Evolutionary conservation across 2,113 vertebrate species (phyloP).

Genomic region (Brachypteracias leptosomus): DNA sequence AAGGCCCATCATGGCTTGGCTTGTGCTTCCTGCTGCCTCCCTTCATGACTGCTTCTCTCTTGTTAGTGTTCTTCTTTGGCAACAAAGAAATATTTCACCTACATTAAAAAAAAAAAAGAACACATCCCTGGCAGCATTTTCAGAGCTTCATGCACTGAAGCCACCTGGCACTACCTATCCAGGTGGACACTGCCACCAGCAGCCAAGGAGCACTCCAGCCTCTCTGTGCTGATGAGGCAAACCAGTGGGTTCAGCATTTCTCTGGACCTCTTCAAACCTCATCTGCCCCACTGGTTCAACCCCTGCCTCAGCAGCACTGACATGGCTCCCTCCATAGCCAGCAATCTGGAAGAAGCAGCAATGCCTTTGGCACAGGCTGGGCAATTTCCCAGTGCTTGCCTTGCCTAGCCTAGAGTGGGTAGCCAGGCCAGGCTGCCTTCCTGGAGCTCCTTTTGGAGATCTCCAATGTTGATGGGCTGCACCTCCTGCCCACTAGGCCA

Average conservation of each 20-base stretch:
- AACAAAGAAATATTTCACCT: neutral
- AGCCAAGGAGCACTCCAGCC: accelerated
- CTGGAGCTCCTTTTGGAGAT: neutral
- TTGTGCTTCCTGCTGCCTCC: neutral
- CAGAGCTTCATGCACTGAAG: neutral
- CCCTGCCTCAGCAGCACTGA: neutral
- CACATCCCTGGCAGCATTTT: neutral
- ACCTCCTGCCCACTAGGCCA: neutral
- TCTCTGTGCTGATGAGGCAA: accelerated
- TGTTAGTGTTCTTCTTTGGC: neutral
- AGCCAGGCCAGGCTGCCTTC: neutral
- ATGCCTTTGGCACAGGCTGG: neutral
- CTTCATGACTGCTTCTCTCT: neutral
- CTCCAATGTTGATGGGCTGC: accelerated
- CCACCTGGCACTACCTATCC: neutral
- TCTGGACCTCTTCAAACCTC: neutral
- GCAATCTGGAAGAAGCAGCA: neutral
- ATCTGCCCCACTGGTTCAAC: accelerated
- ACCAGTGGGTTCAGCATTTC: neutral
- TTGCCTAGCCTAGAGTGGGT: neutral
- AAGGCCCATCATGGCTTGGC: neutral
- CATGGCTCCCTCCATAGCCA: accelerated
- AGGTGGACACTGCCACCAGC: neutral
- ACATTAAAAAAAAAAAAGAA: neutral
- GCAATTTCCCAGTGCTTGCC: neutral